Evolutionary conservation across 1,140 invertebrate species (phyloP).

Genomic region (Drosophila malerkotliana): DNA sequence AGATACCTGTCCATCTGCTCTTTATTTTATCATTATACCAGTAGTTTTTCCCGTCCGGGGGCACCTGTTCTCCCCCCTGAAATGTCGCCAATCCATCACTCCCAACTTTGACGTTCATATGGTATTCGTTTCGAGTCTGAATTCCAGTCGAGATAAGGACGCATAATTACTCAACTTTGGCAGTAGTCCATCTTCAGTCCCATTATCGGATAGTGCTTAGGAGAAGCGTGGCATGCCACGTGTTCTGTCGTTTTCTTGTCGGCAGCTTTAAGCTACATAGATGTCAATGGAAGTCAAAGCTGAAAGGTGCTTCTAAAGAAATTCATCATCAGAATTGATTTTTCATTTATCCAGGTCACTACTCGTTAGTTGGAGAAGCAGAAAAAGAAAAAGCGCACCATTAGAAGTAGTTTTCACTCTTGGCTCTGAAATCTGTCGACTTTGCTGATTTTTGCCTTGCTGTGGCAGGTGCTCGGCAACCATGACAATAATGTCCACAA

Average conservation of each 20-base stretch:
- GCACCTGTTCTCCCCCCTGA: not conserved
- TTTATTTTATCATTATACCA: not conserved
- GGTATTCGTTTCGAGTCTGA: conserved; percentile 2
- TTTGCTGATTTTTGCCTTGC: conserved; percentile 15
- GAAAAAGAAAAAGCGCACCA: too few species aligned
- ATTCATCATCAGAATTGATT: not conserved
- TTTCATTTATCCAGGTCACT: not conserved
- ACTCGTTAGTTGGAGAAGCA: too few species aligned
- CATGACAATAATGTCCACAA: conserved; percentile 3
- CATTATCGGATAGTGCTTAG: conserved; percentile 1
- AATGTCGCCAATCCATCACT: conserved; percentile 15
- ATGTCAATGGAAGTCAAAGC: not conserved
- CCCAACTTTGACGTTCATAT: conserved; percentile 3
- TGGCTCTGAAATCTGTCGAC: conserved; percentile 5
- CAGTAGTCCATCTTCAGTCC: not conserved
- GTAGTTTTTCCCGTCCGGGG: not conserved
- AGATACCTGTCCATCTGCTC: not conserved
- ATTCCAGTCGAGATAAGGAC: conserved; percentile 9
- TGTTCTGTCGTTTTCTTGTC: conserved; percentile 45
- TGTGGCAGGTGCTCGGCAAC: conserved; percentile 11
- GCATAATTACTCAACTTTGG: conserved; percentile 20
- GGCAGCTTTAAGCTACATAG: not conserved
- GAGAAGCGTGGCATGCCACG: conserved; percentile 53
- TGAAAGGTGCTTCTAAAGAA: not conserved
- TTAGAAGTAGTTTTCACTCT: too few species aligned